These are phyloP conservation scores for Agonopterix arenella DNA, from an alignment of 2,888 invertebrate species.

Conservation along the genomic window DNA sequence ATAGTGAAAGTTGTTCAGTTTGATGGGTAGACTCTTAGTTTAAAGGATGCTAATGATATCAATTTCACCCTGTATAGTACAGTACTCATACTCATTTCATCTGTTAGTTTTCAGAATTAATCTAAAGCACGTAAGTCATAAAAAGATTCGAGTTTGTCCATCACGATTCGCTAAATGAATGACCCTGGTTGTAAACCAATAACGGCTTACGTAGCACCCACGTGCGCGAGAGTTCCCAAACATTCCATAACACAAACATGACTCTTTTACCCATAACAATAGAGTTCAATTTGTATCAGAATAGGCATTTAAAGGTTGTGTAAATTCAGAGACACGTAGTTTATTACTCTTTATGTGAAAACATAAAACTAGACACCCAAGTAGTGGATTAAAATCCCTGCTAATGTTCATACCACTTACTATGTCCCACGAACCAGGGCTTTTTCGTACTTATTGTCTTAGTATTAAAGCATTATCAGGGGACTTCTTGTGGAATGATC, in stretches of 20 bases:
- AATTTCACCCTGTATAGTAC: no score
- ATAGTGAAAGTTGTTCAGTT: no score
- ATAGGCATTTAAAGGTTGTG: constrained; percentile 10
- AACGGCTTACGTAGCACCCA: constrained; percentile 53
- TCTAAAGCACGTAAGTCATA: no score
- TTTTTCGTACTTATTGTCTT: no score
- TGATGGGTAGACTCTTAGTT: no score
- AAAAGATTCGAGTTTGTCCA: constrained; percentile 34
- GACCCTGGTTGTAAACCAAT: constrained; percentile 57
- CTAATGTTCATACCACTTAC: constrained; percentile 1
- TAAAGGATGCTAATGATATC: no score
- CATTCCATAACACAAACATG: constrained; percentile 9
- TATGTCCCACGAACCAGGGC: no score
- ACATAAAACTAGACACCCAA: constrained; percentile 73
- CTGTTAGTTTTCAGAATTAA: no score
- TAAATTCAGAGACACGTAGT: constrained; percentile 39
- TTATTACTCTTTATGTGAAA: constrained; percentile 56
- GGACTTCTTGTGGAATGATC: no score
- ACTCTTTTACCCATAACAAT: constrained; percentile 17
- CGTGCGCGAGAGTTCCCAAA: constrained; percentile 32
- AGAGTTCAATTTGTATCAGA: constrained; percentile 27
- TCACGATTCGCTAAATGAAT: constrained; percentile 66
- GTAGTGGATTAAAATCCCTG: constrained; percentile 59
- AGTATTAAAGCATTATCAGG: no score
- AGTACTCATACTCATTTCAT: no score